These are phyloP conservation scores for Elachura formosa DNA, from an alignment of 2,113 vertebrate genomes.

Conservation along the genomic window DNA sequence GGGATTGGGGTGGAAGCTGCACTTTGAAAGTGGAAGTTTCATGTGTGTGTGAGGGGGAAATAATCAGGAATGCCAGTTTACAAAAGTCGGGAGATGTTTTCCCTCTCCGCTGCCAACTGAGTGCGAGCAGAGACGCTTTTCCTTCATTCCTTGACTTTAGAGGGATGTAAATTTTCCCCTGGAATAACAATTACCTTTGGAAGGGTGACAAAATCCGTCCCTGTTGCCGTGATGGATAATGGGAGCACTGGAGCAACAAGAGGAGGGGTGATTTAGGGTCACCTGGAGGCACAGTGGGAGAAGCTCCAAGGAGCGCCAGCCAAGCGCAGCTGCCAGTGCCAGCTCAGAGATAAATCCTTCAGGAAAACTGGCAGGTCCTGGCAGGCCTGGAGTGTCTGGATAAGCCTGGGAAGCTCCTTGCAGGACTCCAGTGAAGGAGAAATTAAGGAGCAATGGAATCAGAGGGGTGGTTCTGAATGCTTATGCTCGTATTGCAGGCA, in stretches of 20 bases:
- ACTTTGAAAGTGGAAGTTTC: not conserved
- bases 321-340: not conserved
- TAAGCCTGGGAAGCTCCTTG: not conserved
- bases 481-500: accelerated
- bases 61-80: not conserved
- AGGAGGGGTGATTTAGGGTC: not conserved
- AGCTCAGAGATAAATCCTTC: not conserved
- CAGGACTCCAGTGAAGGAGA: not conserved
- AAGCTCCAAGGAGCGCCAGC: not conserved
- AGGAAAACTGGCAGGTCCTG: not conserved
- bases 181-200: conserved; percentile 11
- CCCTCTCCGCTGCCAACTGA: not conserved
- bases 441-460: accelerated
- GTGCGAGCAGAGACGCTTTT: not conserved
- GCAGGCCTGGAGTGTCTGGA: not conserved
- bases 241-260: not conserved
- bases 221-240: not conserved
- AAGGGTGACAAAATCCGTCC: not conserved
- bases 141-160: not conserved
- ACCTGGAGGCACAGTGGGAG: conserved; percentile 28
- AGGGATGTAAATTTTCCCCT: conserved; percentile 38
- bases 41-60: not conserved
- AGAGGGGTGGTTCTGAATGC: accelerated
- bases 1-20: not conserved
- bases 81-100: not conserved